phyloP scores from a whole-genome alignment of 2,888 invertebrate genomes.

The Drosophila rellima region DNA sequence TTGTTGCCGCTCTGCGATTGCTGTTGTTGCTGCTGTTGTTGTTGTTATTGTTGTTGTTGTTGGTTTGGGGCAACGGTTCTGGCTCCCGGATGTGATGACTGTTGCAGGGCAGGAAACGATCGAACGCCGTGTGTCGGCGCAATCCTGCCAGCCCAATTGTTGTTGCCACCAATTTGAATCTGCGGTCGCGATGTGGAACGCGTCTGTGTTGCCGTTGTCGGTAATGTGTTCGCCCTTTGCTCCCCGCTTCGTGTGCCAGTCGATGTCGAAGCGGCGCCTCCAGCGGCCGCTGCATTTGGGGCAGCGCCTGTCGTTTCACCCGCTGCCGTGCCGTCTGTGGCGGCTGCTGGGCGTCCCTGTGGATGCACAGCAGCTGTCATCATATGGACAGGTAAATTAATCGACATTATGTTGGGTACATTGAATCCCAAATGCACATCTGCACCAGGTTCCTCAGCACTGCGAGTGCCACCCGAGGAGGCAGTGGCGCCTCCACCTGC shows the following conservation, averaged over 20 bases:
- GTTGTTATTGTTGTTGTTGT: slow-evolving; percentile 51
- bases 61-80: slow-evolving; percentile 57
- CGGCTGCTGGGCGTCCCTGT: slow-evolving; percentile 26
- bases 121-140: slow-evolving; percentile 85
- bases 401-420: slow-evolving; percentile 83
- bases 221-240: slow-evolving; percentile 88
- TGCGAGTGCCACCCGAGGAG: slow-evolving; percentile 17
- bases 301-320: slow-evolving; percentile 37
- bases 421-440: slow-evolving; percentile 85
- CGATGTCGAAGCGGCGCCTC: slow-evolving; percentile 45
- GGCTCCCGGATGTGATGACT: slow-evolving; percentile 89
- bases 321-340: slow-evolving; percentile 47
- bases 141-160: slow-evolving; percentile 85
- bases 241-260: slow-evolving; percentile 85
- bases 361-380: slow-evolving; percentile 88
- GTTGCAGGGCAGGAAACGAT: slow-evolving; percentile 89
- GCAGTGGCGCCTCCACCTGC: not conserved
- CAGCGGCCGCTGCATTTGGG: not conserved
- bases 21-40: slow-evolving; percentile 30
- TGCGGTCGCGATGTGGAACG: slow-evolving; percentile 90
- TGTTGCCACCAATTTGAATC: slow-evolving; percentile 88
- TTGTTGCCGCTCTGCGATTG: slow-evolving; percentile 4
- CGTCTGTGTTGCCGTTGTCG: slow-evolving; percentile 90
- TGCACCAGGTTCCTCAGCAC: slow-evolving; percentile 85
- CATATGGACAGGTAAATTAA: slow-evolving; percentile 84